Base-by-base conservation (phyloP, 2,888 invertebrate genomes). In the Pseudanteris insignis region DNA sequence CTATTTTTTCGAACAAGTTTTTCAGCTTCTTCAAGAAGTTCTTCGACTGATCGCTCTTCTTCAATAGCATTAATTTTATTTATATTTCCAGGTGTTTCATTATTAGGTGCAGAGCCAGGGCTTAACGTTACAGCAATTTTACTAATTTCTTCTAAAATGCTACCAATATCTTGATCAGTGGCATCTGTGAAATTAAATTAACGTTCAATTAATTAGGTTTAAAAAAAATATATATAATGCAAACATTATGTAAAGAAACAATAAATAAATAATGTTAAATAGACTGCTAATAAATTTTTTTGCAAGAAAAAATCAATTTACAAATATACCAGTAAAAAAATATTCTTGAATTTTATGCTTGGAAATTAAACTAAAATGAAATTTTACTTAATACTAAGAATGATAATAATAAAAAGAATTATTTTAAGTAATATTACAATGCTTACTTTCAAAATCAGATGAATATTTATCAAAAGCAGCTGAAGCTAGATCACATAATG, bases 141-240 rank as follows among this genome's bases (percentile, higher is more conserved):
- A 48, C 76, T 79, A 69, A 79, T 78, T 58, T 79, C 79, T 48
- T 79, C 79, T 12, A 79, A 59, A 41, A 79, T 74, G 55, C 76
- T 78, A 26, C 78, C 77, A 25, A 79, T 78, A 12, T 79, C 79
- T 26, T 79, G 78, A 18, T 79, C 79, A 5, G 78, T 78, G 1
- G 77, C 76, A 70, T 76, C 78, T 79, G 12, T 8, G 8, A 26
- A 26, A 26, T 6, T 21, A 29, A 33, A 47, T 43, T 26, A 8
- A 9, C n/a, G n/a, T 26, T 26, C n/a, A 9, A 6, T 26, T 6
- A 26, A 9, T 26, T 9, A n/a, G 5, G 9, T 26, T 5, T 26
- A 9, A 26, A 5, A 26, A 26, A 26, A 26, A 26, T 9, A 26
- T 5, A 8, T 26, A n/a, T n/a, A n/a, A n/a, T n/a, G n/a, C n/a